Evolutionary conservation across 1,140 invertebrate genomes (phyloP).

Genomic region (Pseudomyrmex concolor): DNA sequence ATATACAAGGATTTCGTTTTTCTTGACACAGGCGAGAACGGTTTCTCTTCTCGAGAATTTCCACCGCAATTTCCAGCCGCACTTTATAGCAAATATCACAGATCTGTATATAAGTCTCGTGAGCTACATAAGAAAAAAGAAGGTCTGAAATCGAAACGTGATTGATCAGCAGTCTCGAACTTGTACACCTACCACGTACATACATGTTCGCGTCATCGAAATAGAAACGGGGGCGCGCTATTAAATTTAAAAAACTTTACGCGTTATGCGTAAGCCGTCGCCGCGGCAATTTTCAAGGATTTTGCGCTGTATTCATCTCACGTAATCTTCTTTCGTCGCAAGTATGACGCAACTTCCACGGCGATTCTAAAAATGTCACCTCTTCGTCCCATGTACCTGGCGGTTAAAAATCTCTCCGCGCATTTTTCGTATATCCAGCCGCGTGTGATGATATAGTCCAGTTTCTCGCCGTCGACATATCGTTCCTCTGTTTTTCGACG

Average conservation of each 20-base stretch:
- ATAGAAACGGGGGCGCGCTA: neutral
- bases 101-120: neutral
- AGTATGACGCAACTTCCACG: constrained; percentile 10
- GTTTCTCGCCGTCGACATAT: constrained; percentile 24
- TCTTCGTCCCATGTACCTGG: neutral
- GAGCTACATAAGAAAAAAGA: neutral
- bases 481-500: constrained; percentile 26
- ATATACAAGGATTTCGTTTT: constrained; percentile 7
- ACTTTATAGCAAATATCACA: neutral
- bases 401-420: constrained; percentile 49
- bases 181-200: neutral
- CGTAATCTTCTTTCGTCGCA: constrained; percentile 52
- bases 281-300: constrained; percentile 57
- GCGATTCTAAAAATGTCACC: constrained; percentile 50
- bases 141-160: neutral
- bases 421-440: constrained; percentile 32
- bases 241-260: constrained; percentile 50
- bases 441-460: constrained; percentile 21
- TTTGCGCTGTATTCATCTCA: constrained; percentile 48
- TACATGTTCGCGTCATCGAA: neutral
- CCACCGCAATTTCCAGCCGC: neutral
- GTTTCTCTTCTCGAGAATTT: neutral
- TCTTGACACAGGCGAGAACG: neutral
- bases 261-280: constrained; percentile 44
- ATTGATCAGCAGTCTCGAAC: neutral